These are phyloP conservation scores for Liasis olivaceus DNA, from an alignment of 2,797 vertebrate species.

Conservation along the genomic window DNA sequence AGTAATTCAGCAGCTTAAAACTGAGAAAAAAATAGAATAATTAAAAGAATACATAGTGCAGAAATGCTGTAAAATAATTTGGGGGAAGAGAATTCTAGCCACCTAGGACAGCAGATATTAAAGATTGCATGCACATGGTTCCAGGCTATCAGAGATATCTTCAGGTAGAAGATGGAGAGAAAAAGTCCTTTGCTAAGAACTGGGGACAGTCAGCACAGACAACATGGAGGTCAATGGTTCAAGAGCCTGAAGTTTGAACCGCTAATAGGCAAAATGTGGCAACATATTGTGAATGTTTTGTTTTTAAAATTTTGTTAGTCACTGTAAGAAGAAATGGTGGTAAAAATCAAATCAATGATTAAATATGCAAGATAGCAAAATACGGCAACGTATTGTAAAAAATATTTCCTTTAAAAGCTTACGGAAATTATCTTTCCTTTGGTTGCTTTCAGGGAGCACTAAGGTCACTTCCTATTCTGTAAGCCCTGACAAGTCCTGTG, in stretches of 20 bases:
- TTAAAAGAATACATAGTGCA: constrained; percentile 10
- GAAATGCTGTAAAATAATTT: constrained; percentile 45
- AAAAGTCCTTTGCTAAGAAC: not conserved
- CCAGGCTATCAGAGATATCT: not conserved
- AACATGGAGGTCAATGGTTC: not conserved
- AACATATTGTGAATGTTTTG: constrained; percentile 17
- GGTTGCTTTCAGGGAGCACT: not conserved
- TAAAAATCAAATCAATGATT: not conserved
- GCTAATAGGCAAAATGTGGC: constrained; percentile 18
- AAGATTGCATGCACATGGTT: not conserved
- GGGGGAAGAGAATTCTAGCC: not conserved
- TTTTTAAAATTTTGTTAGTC: not conserved
- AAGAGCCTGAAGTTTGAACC: not conserved
- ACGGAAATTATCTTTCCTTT: constrained; percentile 25
- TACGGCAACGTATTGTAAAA: constrained; percentile 26
- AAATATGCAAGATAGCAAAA: constrained; percentile 16
- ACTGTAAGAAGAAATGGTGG: not conserved
- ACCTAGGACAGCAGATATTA: not conserved
- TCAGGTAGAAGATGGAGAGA: not conserved
- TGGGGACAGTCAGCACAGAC: not conserved
- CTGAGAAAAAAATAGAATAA: constrained; percentile 40
- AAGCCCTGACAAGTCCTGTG: not conserved
- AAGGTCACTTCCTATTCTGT: not conserved
- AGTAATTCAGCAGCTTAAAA: constrained; percentile 36
- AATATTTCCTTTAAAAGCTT: constrained; percentile 38